Evolutionary conservation across 1,140 invertebrate genomes (phyloP), one percentile per base, ranked within the genome.

Genomic region (Drosophila navojoa): DNA sequence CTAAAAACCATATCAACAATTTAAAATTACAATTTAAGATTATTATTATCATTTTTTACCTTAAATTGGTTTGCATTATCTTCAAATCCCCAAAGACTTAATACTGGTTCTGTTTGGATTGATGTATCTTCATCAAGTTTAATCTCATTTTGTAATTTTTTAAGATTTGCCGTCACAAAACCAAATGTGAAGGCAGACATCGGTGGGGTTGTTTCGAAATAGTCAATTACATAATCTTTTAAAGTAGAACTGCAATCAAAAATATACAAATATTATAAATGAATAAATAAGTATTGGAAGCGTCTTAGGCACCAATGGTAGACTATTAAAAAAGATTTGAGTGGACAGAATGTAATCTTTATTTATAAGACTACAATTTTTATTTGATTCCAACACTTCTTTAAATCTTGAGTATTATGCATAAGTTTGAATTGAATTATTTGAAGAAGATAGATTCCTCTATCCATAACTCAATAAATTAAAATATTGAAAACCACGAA

Each of bases 121-220:
- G 50, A 27, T 59, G 50, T 15, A 72, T 81, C 22, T 11, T 25
- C 3, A 58, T 69, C 27, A 0, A 16, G 10, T 29, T 44, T 61
- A 0, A 40, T 47, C 15, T 55, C 10, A 19, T 38, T 76, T 4
- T 62, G 45, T 4, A 94, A 84, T 45, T 93, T 92, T 52, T 93
- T 77, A 32, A 97, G 94, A 70, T 98, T 96, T 6, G 96, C 96
- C 11, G 98, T 94, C 16, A 97, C 93, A 60, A 98, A 93, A 0
- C 96, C 97, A n/a, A 98, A 90, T 0, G 97, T 95, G 90, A 97
- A 97, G 0, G 97, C 96, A 2, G 96, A 96, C 95, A 98, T 98
- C 32, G 94, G 93, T 1, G 96, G 95, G 0, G 96, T 96, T 61
- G 92, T 93, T 64, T 95, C 93, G 81, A 97, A 98, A 63, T 94